phyloP scores from a whole-genome alignment of 2,113 vertebrate species.

The Microcebus ravelobensis region DNA sequence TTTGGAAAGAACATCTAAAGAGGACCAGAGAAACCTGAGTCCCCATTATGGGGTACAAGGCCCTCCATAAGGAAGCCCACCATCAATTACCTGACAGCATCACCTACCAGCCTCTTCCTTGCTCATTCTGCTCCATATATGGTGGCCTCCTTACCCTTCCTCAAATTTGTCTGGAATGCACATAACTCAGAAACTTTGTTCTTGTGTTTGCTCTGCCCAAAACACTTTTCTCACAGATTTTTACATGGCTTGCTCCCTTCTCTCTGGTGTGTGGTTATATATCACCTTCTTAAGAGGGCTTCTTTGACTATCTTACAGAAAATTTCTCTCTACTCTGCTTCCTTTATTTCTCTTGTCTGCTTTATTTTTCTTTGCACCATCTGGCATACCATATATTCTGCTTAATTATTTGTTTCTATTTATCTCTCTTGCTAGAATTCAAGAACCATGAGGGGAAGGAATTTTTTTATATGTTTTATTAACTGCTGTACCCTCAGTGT shows the following conservation, averaged over 20 bases:
- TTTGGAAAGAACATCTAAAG: neutral
- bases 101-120: neutral
- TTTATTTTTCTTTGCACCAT: neutral
- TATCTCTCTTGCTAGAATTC: neutral
- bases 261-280: neutral
- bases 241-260: neutral
- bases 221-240: neutral
- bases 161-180: neutral
- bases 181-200: neutral
- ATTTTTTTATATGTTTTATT: neutral
- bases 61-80: neutral
- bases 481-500: neutral
- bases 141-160: neutral
- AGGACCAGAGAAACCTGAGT: neutral
- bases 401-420: neutral
- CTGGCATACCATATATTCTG: neutral
- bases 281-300: neutral
- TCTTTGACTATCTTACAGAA: neutral
- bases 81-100: neutral
- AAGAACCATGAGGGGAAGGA: neutral
- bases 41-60: neutral
- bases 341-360: neutral
- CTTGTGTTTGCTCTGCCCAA: rapidly evolving
- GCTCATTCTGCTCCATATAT: neutral
- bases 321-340: neutral